These are phyloP conservation scores for Arge pagana DNA, from an alignment of 2,888 invertebrate genomes.

Conservation along the genomic window DNA sequence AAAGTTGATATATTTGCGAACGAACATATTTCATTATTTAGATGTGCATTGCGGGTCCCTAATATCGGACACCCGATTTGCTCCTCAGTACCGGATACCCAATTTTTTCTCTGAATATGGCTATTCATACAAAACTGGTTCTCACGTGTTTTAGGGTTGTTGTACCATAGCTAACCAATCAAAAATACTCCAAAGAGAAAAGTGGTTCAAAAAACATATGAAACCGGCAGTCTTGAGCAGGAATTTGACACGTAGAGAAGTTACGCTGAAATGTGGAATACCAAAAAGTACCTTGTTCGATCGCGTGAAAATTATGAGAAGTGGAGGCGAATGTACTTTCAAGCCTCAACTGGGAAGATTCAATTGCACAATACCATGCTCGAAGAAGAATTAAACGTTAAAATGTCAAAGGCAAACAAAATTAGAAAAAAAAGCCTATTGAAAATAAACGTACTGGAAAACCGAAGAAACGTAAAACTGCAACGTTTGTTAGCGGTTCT, in stretches of 20 bases:
- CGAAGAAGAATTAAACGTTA: conserved; percentile 2
- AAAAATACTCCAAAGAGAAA: conserved; percentile 27
- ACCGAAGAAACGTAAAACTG: conserved; percentile 18
- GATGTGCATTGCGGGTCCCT: no score
- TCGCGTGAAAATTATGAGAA: not conserved
- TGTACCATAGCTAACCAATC: no score
- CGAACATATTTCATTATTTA: no score
- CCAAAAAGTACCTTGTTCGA: not conserved
- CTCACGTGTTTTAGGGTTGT: no score
- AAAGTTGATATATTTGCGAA: no score
- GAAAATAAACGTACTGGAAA: conserved; percentile 15
- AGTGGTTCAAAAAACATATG: conserved; percentile 12
- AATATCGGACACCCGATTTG: no score
- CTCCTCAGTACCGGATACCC: no score
- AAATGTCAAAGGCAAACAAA: conserved; percentile 12
- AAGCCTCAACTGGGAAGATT: conserved; percentile 4
- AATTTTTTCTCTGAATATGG: no score
- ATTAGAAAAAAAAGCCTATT: conserved; percentile 14
- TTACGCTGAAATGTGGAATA: not conserved
- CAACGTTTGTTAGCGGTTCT: conserved; percentile 18
- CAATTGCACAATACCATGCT: not conserved
- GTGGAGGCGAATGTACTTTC: not conserved
- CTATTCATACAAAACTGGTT: no score
- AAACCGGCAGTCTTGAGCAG: not conserved
- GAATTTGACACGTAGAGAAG: not conserved